Base-by-base conservation (phyloP, 1,140 invertebrate species). In the Apolygus lucorum region DNA sequence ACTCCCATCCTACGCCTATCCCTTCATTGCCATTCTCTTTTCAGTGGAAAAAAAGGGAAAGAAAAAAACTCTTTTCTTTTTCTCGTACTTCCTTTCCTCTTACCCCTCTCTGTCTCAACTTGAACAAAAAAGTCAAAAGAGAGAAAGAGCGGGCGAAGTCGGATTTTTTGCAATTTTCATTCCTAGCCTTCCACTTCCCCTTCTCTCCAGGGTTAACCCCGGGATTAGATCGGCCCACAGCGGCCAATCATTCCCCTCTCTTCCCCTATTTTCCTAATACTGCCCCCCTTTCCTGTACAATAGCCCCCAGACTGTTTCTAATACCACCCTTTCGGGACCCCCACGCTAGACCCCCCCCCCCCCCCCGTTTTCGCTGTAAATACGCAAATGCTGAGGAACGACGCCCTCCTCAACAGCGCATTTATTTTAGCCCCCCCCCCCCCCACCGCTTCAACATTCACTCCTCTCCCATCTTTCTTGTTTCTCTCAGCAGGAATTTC, bases 221-320 rank as follows among this genome's bases (percentile, higher is more conserved):
- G 63, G 63, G 25, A 28, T 13, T 27, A 64, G 25, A 27, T 63
- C 14, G 62, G 34, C 62, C 62, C 22, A 63, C 26, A 25, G 62
- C 62, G 22, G 62, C 62, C 62, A 63, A 63, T 63, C 27, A 25
- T 25, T 25, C 22, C 62, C 62, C 21, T 25, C 27, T 63, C 34
- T 8, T 4, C 34, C 17, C 34, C 4, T 42, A n/a, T n/a, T n/a
- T n/a, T n/a, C n/a, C n/a, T n/a, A n/a, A n/a, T n/a, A n/a, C n/a
- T n/a, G n/a, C n/a, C n/a, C n/a, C n/a, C n/a, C n/a, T n/a, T n/a
- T n/a, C n/a, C n/a, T n/a, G n/a, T n/a, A n/a, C n/a, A n/a, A n/a
- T n/a, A n/a, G n/a, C n/a, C n/a, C n/a, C n/a, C n/a, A n/a, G n/a
- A n/a, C n/a, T n/a, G n/a, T n/a, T n/a, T n/a, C n/a, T n/a, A n/a